Conservation (phyloP, 2,888 invertebrate genomes). For the Spodoptera picta region DNA sequence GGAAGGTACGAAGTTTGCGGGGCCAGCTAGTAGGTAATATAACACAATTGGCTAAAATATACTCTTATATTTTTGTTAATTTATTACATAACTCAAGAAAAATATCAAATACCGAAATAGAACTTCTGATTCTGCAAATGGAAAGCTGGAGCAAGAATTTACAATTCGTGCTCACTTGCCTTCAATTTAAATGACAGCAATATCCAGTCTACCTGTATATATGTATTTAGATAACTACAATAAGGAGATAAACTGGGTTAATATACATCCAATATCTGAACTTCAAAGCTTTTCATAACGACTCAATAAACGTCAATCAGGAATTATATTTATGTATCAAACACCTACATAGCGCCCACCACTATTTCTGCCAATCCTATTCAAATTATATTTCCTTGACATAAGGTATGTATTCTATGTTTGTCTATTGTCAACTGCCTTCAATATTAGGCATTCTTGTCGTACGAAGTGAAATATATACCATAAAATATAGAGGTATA, state of each 20-base stretch:
- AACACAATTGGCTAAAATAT: too few species aligned
- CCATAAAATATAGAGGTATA: too few species aligned
- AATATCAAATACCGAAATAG: constrained; percentile 5
- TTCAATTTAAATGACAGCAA: constrained; percentile 17
- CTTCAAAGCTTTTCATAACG: constrained; percentile 13
- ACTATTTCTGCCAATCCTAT: too few species aligned
- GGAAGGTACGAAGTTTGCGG: too few species aligned
- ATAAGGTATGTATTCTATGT: too few species aligned
- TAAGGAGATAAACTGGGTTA: constrained; percentile 22
- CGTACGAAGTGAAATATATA: too few species aligned
- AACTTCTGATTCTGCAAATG: constrained; percentile 10
- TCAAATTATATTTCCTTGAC: too few species aligned
- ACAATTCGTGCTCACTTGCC: constrained; percentile 10
- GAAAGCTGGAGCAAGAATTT: constrained; percentile 16
- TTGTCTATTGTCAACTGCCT: too few species aligned
- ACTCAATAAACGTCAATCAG: constrained; percentile 1
- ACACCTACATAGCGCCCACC: background rate
- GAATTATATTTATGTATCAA: constrained; percentile 12
- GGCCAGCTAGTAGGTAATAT: too few species aligned
- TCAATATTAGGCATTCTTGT: too few species aligned
- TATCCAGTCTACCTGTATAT: constrained; percentile 16
- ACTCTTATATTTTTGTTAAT: too few species aligned
- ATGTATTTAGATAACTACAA: constrained; percentile 11
- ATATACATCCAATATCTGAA: constrained; percentile 20
- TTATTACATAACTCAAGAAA: too few species aligned